Evolutionary conservation across 2,888 invertebrate genomes (phyloP), one percentile per base, ranked within the genome.

Genomic region (Troides helena): DNA sequence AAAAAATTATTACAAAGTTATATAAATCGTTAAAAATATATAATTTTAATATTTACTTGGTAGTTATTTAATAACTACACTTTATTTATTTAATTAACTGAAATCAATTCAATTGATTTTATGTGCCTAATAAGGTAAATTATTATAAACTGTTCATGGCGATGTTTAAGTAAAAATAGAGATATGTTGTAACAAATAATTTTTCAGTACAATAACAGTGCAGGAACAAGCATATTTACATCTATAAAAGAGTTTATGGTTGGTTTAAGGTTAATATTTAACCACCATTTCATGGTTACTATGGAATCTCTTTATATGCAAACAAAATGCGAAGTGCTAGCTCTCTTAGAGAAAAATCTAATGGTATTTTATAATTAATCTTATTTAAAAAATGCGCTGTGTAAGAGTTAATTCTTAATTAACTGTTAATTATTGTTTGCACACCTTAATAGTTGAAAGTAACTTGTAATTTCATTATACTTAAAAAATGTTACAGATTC

Each of bases 401-500:
- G 39, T 39, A 10, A 10, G 39, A 39, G 8, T 39, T 39, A 39
- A 39, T 10, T 10, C 39, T 39, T 39, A 39, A 39, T 39, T 39
- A 39, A 39, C 39, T 39, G 10, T 39, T 39, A 39, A 39, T 39
- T 39, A 39, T 39, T 39, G 39, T 39, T 7, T 39, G 10, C 8
- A 39, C 39, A 39, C 39, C 7, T 39, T 39, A 39, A 39, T 10
- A 39, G 39, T 39, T 10, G 1, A 6, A 39, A 7, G 10, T 39
- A 39, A 8, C 7, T 10, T 39, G 7, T 39, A 39, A 39, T 1
- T 39, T 39, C 1, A 39, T 39, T 39, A 50, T 18, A 50, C 14
- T 17, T 5, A 50, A 58, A 23, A 53, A 69, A 46, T 70, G 65
- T 75, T 74, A 7, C 72, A 90, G 91, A 84, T 7, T 82, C 87